Base-by-base conservation (phyloP, 2,797 vertebrate species). In the Esox masquinongy region DNA sequence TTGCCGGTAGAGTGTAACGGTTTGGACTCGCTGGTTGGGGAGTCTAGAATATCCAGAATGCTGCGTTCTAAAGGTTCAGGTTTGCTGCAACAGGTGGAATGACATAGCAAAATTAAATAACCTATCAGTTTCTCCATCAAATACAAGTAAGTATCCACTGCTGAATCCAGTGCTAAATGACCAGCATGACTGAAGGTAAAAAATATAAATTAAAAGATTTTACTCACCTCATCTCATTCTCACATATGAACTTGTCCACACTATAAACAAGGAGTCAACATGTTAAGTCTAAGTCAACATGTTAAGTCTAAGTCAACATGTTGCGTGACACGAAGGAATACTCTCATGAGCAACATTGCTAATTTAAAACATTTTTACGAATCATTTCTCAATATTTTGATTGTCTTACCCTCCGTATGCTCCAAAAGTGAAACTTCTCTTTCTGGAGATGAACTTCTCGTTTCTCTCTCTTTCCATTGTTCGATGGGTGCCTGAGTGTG, bases 341-440 rank as follows among this genome's bases (percentile, higher is more conserved):
- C 34, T 43, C 22, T 49, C 59, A 80, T 5, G 63, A 74, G 19
- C 5, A 24, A n/a, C 61, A n/a, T 31, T 0, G 5, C 5, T 14
- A 5, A 68, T 47, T 49, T 39, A 68, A 67, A 29, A 5, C 61
- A 50, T 50, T 29, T n/a, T 14, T 3, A 43, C 39, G 5, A 51
- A 17, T 17, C 26, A 2, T 8, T 49, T 26, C 15, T 29, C 22
- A 17, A 53, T 17, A 34, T 15, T 29, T 7, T 31, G 69, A 19
- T 26, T n/a, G 75, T 78, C 95, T 94, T 90, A 97, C 96, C 95
- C 92, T 83, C 95, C 95, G 29, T 96, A 96, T 66, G 95, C 94
- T 16, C 95, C 95, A 43, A 96, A 96, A 86, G 96, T 96, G 85
- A 96, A 96, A 93, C 96, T 97, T 90, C 95, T 94, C 88, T 96